phyloP scores from a whole-genome alignment of 2,113 vertebrate genomes.

The Pardalotus punctatus region DNA sequence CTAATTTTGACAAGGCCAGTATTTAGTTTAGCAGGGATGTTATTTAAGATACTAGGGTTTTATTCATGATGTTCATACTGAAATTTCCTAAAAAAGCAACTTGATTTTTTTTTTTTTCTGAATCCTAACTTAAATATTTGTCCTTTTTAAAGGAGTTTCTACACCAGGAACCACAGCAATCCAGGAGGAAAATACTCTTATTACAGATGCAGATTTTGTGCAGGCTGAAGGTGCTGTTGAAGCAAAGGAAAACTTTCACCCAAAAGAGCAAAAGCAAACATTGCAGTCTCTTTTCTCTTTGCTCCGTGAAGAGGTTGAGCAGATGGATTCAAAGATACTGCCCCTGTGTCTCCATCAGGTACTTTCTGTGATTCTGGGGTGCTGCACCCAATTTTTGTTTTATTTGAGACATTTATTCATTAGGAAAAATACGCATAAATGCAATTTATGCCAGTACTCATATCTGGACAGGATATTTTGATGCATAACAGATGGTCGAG shows the following conservation, averaged over 20 bases:
- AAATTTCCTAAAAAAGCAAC: neutral
- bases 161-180: neutral
- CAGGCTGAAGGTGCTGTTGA: conserved; percentile 12
- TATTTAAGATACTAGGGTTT: neutral
- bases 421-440: neutral
- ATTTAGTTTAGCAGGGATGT: neutral
- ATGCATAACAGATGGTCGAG: neutral
- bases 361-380: neutral
- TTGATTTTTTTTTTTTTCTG: neutral
- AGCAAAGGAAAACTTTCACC: conserved; percentile 35
- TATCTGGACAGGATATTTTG: neutral
- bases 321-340: conserved; percentile 82
- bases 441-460: neutral
- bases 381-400: neutral
- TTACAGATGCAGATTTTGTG: neutral
- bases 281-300: conserved; percentile 81
- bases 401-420: neutral
- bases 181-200: conserved; percentile 34
- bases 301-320: conserved; percentile 81
- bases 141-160: conserved; percentile 43
- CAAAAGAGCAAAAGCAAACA: conserved; percentile 24
- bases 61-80: neutral
- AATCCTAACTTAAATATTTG: neutral
- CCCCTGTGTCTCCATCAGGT: conserved; percentile 94
- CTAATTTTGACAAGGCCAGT: neutral